Conservation (phyloP, 92 coral and sea anemone species). For the Palythoa grandis region DNA sequence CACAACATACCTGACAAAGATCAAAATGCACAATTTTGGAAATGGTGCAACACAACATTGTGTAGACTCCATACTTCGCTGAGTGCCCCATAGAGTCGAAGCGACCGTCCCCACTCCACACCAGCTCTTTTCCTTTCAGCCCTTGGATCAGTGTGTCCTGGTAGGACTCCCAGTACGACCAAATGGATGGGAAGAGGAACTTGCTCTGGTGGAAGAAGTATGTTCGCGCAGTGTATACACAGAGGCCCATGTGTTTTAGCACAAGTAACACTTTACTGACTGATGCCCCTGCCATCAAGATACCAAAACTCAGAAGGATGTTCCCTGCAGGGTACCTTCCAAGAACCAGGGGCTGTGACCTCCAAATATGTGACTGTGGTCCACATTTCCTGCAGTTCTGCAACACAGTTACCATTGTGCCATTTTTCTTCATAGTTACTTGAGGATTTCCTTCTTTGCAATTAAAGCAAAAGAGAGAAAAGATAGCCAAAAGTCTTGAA, state of each 20-base stretch:
- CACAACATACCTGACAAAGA: slow-evolving; percentile 7
- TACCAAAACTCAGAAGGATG: slow-evolving; percentile 14
- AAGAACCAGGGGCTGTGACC: slow-evolving; percentile 4
- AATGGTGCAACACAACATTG: not conserved
- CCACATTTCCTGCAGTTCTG: slow-evolving; percentile 44
- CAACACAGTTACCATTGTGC: slow-evolving; percentile 52
- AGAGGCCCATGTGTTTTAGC: slow-evolving; percentile 3
- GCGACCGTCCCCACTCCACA: not conserved
- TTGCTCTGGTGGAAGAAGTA: slow-evolving; percentile 28
- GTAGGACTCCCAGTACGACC: slow-evolving; percentile 31
- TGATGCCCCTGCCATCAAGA: slow-evolving; percentile 21
- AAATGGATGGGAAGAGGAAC: slow-evolving; percentile 24
- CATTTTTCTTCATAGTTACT: slow-evolving; percentile 32
- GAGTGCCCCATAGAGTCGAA: not conserved
- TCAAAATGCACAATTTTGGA: slow-evolving; percentile 5
- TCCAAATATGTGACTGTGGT: not conserved
- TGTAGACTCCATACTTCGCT: not conserved
- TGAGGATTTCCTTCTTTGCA: not conserved
- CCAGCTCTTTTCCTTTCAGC: not conserved
- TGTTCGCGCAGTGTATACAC: slow-evolving; percentile 3
- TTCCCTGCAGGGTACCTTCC: slow-evolving; percentile 25
- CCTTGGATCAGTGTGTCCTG: not conserved
- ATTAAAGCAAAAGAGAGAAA: not conserved
- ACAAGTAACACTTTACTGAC: not conserved
- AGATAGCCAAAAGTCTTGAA: slow-evolving; percentile 18